Evolutionary conservation across 2,113 vertebrate species (phyloP).

Genomic region (Periophthalmodon schlosseri): DNA sequence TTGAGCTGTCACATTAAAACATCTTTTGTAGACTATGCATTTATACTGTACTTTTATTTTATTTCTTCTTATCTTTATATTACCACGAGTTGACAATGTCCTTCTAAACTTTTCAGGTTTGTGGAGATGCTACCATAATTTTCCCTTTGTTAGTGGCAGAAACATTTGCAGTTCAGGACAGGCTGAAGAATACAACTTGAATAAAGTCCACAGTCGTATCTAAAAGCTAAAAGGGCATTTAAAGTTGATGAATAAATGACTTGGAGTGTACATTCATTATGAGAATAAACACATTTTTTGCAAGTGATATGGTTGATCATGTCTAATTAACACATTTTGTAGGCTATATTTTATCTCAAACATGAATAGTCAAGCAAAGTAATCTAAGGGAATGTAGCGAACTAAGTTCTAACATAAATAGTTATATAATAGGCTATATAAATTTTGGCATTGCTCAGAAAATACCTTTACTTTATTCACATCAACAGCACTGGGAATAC

Average conservation of each 20-base stretch:
- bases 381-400: background rate
- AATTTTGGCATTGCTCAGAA: too few species aligned
- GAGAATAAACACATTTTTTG: constrained; percentile 1
- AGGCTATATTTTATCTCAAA: background rate
- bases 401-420: too few species aligned
- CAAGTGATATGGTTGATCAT: background rate
- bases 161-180: constrained; percentile 80
- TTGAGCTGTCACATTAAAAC: background rate
- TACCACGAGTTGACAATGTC: background rate
- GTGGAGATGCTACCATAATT: constrained; percentile 60
- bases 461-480: too few species aligned
- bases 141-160: constrained; percentile 88
- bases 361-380: background rate
- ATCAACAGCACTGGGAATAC: background rate
- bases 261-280: background rate
- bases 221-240: background rate
- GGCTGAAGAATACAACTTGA: background rate
- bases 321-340: background rate
- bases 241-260: background rate
- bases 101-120: constrained; percentile 5
- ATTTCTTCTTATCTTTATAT: background rate
- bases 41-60: background rate
- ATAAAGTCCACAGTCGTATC: background rate
- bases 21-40: background rate
- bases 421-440: too few species aligned